These are phyloP conservation scores for Himalopsyche japonica DNA, from an alignment of 2,888 invertebrate genomes.

Conservation along the genomic window DNA sequence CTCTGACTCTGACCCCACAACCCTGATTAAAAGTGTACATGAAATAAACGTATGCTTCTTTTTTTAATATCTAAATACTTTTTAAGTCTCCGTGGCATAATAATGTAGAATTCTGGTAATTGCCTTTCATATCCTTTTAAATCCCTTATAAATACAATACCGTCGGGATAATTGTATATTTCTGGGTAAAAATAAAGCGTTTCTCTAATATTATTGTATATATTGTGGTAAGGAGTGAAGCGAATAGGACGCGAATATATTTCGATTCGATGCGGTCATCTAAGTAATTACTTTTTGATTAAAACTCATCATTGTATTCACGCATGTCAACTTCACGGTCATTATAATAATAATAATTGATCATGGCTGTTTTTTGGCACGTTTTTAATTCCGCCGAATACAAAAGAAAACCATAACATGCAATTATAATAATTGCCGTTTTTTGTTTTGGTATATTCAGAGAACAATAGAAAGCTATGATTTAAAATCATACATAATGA, in stretches of 20 bases:
- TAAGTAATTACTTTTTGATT: not conserved
- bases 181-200: not conserved
- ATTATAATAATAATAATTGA: not conserved
- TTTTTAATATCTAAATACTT: too few relatives aligned
- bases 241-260: not conserved
- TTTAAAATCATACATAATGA: too few relatives aligned
- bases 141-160: too few relatives aligned
- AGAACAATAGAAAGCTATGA: not conserved
- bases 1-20: too few relatives aligned
- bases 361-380: not conserved
- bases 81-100: too few relatives aligned
- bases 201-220: not conserved
- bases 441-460: not conserved
- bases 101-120: too few relatives aligned
- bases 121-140: not conserved
- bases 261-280: not conserved
- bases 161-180: not conserved
- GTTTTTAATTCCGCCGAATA: not conserved
- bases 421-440: not conserved
- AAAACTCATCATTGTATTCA: not conserved
- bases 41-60: too few relatives aligned
- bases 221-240: not conserved
- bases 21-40: too few relatives aligned
- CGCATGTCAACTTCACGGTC: not conserved
- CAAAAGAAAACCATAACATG: not conserved